Evolutionary conservation across 2,113 vertebrate genomes (phyloP).

Genomic region (Neoarius graeffei): DNA sequence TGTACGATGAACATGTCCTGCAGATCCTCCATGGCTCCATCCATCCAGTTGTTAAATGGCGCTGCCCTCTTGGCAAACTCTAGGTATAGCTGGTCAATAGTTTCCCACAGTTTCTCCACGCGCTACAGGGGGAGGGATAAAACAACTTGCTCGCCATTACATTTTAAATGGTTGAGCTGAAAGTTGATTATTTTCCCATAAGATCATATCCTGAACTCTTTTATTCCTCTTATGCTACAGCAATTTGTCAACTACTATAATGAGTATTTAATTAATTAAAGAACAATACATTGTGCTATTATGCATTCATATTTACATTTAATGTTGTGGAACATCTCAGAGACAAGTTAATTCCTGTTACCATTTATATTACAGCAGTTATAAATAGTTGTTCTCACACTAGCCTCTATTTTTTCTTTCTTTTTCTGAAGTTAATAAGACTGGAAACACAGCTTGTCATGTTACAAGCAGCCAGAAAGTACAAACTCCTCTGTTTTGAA

Average conservation of each 20-base stretch:
- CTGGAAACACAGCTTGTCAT: background rate
- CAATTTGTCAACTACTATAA: background rate
- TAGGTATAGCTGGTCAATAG: conserved; percentile 84
- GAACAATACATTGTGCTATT: background rate
- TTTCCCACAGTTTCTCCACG: conserved; percentile 86
- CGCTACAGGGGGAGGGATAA: conserved; percentile 62
- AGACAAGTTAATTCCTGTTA: background rate
- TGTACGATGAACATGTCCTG: conserved; percentile 89
- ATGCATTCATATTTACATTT: background rate
- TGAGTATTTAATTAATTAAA: background rate
- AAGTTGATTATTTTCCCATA: background rate
- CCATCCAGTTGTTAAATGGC: conserved; percentile 89
- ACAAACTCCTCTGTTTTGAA: background rate
- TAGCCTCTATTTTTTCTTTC: too few species aligned
- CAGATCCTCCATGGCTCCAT: conserved; percentile 83
- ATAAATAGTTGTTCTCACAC: too few species aligned
- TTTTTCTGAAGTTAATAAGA: too few species aligned
- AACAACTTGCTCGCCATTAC: background rate
- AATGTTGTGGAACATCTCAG: background rate
- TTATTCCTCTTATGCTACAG: background rate
- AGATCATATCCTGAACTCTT: background rate
- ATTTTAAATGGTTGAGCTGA: background rate
- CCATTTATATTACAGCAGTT: background rate
- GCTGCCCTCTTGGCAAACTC: conserved; percentile 87
- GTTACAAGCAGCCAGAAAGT: background rate